Evolutionary conservation across 2,113 vertebrate species (phyloP).

Genomic region (Pterocles burchelli): DNA sequence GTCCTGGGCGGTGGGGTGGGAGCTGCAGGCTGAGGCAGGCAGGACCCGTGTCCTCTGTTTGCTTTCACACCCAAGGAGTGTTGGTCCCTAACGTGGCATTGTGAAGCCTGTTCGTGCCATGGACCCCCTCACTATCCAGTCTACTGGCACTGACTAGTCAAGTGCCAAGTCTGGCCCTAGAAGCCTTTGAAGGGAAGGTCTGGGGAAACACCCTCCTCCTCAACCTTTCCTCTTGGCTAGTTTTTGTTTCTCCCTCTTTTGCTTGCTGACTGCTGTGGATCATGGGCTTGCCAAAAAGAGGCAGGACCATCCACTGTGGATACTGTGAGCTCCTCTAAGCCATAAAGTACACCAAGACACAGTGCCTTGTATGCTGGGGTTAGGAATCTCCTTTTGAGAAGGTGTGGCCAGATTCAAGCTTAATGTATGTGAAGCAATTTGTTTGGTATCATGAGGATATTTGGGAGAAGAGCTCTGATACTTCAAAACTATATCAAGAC

Average conservation of each 20-base stretch:
- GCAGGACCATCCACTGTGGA: background rate
- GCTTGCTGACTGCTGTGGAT: background rate
- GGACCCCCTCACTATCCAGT: background rate
- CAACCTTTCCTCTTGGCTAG: background rate
- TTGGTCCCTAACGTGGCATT: background rate
- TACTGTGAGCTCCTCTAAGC: background rate
- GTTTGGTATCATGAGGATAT: background rate
- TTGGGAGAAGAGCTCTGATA: background rate
- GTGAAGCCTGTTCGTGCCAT: background rate
- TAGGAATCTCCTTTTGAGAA: background rate
- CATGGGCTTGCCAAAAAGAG: background rate
- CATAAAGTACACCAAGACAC: background rate
- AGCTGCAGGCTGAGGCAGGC: background rate
- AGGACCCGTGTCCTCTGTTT: background rate
- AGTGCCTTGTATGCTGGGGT: background rate
- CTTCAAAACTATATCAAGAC: background rate
- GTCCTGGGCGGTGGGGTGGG: background rate
- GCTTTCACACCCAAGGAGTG: rapidly evolving
- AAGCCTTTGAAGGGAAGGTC: background rate
- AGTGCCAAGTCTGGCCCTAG: background rate
- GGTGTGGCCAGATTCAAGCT: background rate
- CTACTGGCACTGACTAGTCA: background rate
- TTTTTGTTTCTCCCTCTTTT: background rate
- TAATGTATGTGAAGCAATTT: background rate
- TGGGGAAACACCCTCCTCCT: background rate